A percentile compares a stretch with the other conserved stretches of the same genome.
phyloP scores from a whole-genome alignment of 2,888 invertebrate species.

The Hyles lineata region DNA sequence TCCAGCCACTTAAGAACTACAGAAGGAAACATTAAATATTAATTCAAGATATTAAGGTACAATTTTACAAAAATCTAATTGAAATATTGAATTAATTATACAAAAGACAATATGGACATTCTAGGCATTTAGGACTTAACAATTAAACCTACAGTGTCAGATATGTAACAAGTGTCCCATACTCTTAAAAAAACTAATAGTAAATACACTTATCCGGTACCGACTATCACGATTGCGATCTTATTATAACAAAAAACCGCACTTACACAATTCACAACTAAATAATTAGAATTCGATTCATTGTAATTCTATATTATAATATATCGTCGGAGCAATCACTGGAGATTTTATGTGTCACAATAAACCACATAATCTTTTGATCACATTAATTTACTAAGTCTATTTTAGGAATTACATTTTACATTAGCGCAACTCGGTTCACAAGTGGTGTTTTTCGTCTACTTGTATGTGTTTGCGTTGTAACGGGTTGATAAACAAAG shows the following conservation, averaged over 20 bases:
- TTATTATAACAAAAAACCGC: constrained; percentile 36
- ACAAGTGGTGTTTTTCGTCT: constrained; percentile 87
- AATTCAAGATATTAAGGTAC: constrained; percentile 18
- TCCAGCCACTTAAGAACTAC: constrained; percentile 37
- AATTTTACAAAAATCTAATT: constrained; percentile 9
- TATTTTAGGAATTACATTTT: constrained; percentile 39
- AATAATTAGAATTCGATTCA: constrained; percentile 53
- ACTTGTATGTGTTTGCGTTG: constrained; percentile 80
- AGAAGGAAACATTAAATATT: constrained; percentile 33
- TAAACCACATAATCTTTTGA: constrained; percentile 57
- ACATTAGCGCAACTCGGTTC: constrained; percentile 79
- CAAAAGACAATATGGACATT: constrained; percentile 16
- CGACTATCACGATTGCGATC: constrained; percentile 51
- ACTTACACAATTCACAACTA: constrained; percentile 55
- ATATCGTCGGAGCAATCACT: constrained; percentile 63
- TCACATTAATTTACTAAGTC: constrained; percentile 59
- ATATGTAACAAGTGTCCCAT: constrained; percentile 80
- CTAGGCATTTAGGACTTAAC: constrained; percentile 19
- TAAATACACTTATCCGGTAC: constrained; percentile 73
- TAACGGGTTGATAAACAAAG: constrained; percentile 75
- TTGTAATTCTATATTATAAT: constrained; percentile 45
- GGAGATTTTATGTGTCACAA: constrained; percentile 47
- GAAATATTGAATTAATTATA: constrained; percentile 13
- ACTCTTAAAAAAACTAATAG: constrained; percentile 52
- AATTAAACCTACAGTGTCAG: constrained; percentile 68